A percentile compares a stretch with the other conserved stretches of the same genome.
Evolutionary conservation across 2,797 vertebrate genomes (phyloP).

Genomic region (Sebastes minor): DNA sequence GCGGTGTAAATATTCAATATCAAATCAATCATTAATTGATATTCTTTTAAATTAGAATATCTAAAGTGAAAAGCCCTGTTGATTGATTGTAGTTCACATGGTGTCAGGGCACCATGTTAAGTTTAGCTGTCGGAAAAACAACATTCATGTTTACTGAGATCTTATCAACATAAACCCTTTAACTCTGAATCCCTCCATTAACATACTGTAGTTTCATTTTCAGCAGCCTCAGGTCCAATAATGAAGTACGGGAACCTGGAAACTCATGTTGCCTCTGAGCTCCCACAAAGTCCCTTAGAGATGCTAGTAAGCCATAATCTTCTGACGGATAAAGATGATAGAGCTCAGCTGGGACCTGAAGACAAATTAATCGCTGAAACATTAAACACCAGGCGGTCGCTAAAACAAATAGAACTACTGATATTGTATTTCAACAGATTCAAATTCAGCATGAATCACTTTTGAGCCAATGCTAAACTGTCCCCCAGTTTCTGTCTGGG

Average conservation of each 20-base stretch:
- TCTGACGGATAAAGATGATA: conserved; percentile 1
- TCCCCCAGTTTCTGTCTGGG: conserved; percentile 35
- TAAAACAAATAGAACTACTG: not conserved
- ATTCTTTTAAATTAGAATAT: not conserved
- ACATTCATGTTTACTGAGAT: not conserved
- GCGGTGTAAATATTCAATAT: not conserved
- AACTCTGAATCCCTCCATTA: not conserved
- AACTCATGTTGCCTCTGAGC: conserved; percentile 5
- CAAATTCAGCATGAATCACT: conserved; percentile 9
- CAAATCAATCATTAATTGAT: not conserved
- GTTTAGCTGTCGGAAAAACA: not conserved
- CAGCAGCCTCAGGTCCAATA: not conserved
- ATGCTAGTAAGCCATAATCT: not conserved
- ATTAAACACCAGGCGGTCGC: not conserved
- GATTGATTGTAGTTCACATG: not conserved
- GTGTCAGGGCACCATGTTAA: not conserved
- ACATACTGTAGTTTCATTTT: not conserved
- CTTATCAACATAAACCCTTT: not conserved
- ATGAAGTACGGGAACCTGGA: not conserved
- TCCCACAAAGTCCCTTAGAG: not conserved
- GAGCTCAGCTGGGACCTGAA: not conserved
- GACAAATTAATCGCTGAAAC: conserved; percentile 6
- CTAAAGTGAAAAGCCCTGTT: not conserved
- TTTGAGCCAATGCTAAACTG: conserved; percentile 15
- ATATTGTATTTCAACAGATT: conserved; percentile 17